Conservation (phyloP, 1,140 invertebrate genomes). For the Saccostrea echinata region DNA sequence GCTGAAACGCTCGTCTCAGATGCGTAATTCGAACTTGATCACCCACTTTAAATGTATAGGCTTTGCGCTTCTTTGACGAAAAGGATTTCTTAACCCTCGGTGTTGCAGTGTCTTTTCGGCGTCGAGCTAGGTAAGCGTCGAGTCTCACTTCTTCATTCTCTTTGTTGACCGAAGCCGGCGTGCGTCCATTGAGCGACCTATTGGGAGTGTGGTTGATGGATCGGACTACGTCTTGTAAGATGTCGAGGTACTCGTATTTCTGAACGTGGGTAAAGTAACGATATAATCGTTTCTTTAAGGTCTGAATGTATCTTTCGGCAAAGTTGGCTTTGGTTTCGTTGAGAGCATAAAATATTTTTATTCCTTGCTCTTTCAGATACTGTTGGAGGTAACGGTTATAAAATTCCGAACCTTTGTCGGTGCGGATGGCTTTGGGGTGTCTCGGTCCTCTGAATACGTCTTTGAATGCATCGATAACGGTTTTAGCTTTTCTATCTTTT, state of each 20-base stretch:
- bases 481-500: slow-evolving; percentile 14
- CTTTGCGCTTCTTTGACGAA: neutral
- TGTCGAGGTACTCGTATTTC: slow-evolving; percentile 37
- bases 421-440: slow-evolving; percentile 30
- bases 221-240: slow-evolving; percentile 40
- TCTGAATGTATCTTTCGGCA: slow-evolving; percentile 48
- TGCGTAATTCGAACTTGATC: slow-evolving; percentile 46
- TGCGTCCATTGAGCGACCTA: slow-evolving; percentile 29
- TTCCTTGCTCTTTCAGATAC: slow-evolving; percentile 26
- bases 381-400: slow-evolving; percentile 31
- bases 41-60: slow-evolving; percentile 23
- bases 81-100: too few relatives aligned
- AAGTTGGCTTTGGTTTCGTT: slow-evolving; percentile 50
- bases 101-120: too few relatives aligned
- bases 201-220: slow-evolving; percentile 54
- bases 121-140: too few relatives aligned
- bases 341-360: slow-evolving; percentile 36
- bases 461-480: neutral
- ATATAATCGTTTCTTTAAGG: slow-evolving; percentile 42
- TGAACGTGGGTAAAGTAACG: slow-evolving; percentile 42
- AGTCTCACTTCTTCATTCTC: slow-evolving; percentile 46
- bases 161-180: slow-evolving; percentile 54
- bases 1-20: slow-evolving; percentile 35
- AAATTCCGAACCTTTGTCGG: slow-evolving; percentile 44
- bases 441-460: neutral